Evolutionary conservation across 2,797 vertebrate genomes (phyloP).

Genomic region (Enteromius anoplus): DNA sequence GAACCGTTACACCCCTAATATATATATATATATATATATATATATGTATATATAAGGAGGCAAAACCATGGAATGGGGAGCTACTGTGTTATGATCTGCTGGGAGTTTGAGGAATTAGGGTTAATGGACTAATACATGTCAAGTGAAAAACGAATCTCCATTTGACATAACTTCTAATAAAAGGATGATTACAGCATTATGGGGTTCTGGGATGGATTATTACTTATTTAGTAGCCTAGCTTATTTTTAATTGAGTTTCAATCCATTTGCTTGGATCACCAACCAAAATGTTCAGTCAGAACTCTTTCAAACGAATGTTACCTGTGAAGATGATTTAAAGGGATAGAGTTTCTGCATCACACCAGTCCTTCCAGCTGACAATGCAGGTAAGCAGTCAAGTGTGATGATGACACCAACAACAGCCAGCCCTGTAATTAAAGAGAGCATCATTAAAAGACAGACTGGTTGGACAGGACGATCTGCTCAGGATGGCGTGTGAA

Average conservation of each 20-base stretch:
- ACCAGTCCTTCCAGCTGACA: constrained; percentile 59
- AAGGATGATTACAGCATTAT: neutral
- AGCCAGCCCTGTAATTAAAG: neutral
- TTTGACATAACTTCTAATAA: neutral
- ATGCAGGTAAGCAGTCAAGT: neutral
- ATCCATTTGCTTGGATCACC: neutral
- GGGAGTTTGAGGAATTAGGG: neutral
- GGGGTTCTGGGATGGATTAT: neutral
- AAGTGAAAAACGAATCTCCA: neutral
- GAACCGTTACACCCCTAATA: no score
- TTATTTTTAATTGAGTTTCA: neutral
- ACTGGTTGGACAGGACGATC: neutral
- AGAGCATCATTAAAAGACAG: no score
- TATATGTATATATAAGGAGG: no score
- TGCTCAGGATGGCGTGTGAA: neutral
- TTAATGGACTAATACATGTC: neutral
- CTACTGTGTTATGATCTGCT: neutral
- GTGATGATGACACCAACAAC: neutral
- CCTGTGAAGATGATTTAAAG: constrained; percentile 66
- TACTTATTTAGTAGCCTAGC: neutral
- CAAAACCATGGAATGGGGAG: neutral
- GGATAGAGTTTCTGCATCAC: constrained; percentile 70
- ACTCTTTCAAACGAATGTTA: constrained; percentile 29
- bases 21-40: no score
- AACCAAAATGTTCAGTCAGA: constrained; percentile 12